Base-by-base conservation (phyloP, 1,140 invertebrate species). In the Polyergus mexicanus region DNA sequence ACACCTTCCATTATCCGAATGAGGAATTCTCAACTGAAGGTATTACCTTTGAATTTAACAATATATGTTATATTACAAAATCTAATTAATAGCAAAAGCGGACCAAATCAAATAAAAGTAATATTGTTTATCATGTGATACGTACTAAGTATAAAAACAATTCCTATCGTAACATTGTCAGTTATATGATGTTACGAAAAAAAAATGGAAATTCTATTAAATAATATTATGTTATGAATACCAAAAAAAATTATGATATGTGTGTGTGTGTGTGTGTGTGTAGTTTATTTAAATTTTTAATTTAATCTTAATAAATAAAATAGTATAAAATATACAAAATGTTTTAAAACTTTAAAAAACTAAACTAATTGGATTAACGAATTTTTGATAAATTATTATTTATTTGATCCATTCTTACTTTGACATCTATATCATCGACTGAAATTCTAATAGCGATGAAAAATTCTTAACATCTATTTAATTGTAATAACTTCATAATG, bases 1-100 rank as follows among this genome's bases (percentile, higher is more conserved):
- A 94, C 71, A 93, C 93, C 0, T 94, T 94, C n/a, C 86, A 93
- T 32, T 88, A 95, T 89, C 93, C 95, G 0, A 93, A 94, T 16
- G 93, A 85, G 0, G 95, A 95, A 71, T 95, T 95, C 62, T 92
- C 87, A 16, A 88, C 63, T 77, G 91, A 90, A 35, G 95, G 95
- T 74, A 89, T 86, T 44, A 5, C 11, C 11, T 69, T 47, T 47
- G 6, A 5, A 47, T 5, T 69, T 47, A 65, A 65, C 8, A 28
- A 32, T 35, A 65, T 7, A 3, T 11, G 38, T 5, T 5, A 3
- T n/a, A 3, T 63, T 35, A 41, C 11, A 41, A 41, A 38, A 65
- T 22, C 8, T n/a, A 35, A n/a, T n/a, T 63, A n/a, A 56, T 56
- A 63, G 19, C 32, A 65, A 13, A 65, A 65, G 19, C 32, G 32